Evolutionary conservation across 1,140 invertebrate genomes (phyloP), one percentile per base, ranked within the genome.

Genomic region (Drosophila asahinai): DNA sequence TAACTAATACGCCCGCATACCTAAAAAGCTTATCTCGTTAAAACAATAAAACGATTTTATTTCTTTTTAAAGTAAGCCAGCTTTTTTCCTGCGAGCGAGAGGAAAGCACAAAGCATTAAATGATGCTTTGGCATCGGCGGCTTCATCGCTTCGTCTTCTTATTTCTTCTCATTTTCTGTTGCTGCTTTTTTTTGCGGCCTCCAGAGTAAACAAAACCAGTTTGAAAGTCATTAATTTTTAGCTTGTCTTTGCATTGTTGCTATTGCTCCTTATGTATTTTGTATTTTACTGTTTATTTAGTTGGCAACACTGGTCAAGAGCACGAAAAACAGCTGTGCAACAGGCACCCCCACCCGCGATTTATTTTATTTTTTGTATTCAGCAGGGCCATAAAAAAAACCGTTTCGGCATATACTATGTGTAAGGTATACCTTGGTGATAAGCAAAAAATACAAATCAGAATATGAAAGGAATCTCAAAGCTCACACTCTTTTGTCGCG

Each of bases 221-320:
- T 87, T 89, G 80, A 86, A 86, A 89, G 80, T 75, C 62, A 87
- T 83, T 86, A 75, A 77, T 79, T 78, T 78, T 79, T 79, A 79
- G 70, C 78, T 75, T 72, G 68, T 81, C 75, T 78, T 77, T 77
- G 75, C 57, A 77, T 77, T 78, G 77, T 64, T 81, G 66, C 66
- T 75, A 81, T 83, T 72, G 73, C 60, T 64, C 64, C 48, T 52
- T 78, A 78, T 68, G 59, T 66, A 68, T 72, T 22, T 55, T 77
- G 66, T 64, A 78, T 70, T 55, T 55, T 75, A 66, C 49, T 67
- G 62, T 74, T 59, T 77, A 59, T 71, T 82, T 76, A 86, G 75
- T 67, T 86, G 71, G 81, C 61, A 57, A 78, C 64, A 76, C 62
- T 82, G 62, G 78, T 72, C 65, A 70, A 73, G 54, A 64, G 36